phyloP scores from a whole-genome alignment of 1,140 invertebrate species.

The Zaprionus ghesquierei region DNA sequence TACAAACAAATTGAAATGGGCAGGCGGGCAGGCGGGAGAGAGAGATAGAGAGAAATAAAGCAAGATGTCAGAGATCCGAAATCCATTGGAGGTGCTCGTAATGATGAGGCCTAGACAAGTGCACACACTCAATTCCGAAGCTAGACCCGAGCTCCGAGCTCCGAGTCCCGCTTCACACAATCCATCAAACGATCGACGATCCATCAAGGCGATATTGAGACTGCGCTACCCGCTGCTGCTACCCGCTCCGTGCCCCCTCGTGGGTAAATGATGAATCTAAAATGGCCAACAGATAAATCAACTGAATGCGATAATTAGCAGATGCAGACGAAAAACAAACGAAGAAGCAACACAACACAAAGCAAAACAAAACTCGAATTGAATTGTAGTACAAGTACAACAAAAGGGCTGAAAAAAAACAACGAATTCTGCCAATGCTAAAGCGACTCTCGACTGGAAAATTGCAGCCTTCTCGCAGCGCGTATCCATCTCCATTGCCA shows the following conservation, averaged over 20 bases:
- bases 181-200: slow-evolving; percentile 76
- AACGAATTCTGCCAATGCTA: slow-evolving; percentile 25
- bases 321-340: slow-evolving; percentile 43
- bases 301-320: slow-evolving; percentile 62
- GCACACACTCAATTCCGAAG: slow-evolving; percentile 29
- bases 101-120: slow-evolving; percentile 69
- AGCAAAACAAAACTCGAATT: slow-evolving; percentile 33
- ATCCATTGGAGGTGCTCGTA: slow-evolving; percentile 58
- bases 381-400: slow-evolving; percentile 25
- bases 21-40: slow-evolving; percentile 34
- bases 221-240: too few relatives aligned
- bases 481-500: background rate
- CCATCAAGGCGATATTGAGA: slow-evolving; percentile 67
- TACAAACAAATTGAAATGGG: slow-evolving; percentile 62
- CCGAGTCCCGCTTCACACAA: slow-evolving; percentile 60
- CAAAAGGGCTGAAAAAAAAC: background rate
- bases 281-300: slow-evolving; percentile 69
- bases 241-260: slow-evolving; percentile 12
- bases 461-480: slow-evolving; percentile 30
- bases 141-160: background rate
- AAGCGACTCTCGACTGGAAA: slow-evolving; percentile 23
- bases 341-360: slow-evolving; percentile 2
- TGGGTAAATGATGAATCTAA: slow-evolving; percentile 45
- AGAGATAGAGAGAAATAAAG: slow-evolving; percentile 52
- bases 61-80: slow-evolving; percentile 79